Base-by-base conservation (phyloP, 1,140 invertebrate species). In the Eumaeus atala region DNA sequence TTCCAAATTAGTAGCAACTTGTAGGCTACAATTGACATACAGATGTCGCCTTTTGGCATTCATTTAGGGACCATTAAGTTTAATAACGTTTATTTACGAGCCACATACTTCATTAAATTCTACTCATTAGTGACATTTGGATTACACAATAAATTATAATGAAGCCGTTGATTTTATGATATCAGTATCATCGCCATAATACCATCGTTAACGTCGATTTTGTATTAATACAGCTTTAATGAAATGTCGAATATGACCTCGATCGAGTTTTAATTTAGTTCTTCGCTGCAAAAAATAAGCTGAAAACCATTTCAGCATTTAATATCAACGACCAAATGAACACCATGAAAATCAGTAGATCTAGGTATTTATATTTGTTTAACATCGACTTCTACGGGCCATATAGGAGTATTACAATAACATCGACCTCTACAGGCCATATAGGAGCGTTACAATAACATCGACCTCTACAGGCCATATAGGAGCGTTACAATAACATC, bases 111-210 rank as follows among this genome's bases (percentile, higher is more conserved):
- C 21, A 28, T 16, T 44, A 16, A 44, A 16, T 44, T 16, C 40
- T 14, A 9, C 40, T 44, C 40, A 44, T 44, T 44, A 44, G 40
- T 16, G 40, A 44, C 40, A 44, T 44, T 44, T 14, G 17, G n/a
- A 44, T 44, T 17, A 44, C 40, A 44, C 16, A 44, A 44, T 44
- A 44, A 44, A 16, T 44, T 44, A 44, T 44, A 44, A 44, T 17
- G 40, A 44, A 44, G 40, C 40, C 14, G 14, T 16, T 44, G 40
- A 44, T 44, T 44, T 44, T 44, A 44, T 44, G 40, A 44, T 44
- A 44, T n/a, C 14, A 16, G 40, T 14, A 40, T n/a, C 6, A 12
- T 16, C 17, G 17, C 38, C 14, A 14, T 44, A 42, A 42, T 42
- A 44, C 40, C 40, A 16, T 44, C 40, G 17, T 44, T 44, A 44